Percentiles rank a stretch among this genome's conserved stretches.
phyloP scores from a whole-genome alignment of 2,797 vertebrate species.

The Saxicola maurus region DNA sequence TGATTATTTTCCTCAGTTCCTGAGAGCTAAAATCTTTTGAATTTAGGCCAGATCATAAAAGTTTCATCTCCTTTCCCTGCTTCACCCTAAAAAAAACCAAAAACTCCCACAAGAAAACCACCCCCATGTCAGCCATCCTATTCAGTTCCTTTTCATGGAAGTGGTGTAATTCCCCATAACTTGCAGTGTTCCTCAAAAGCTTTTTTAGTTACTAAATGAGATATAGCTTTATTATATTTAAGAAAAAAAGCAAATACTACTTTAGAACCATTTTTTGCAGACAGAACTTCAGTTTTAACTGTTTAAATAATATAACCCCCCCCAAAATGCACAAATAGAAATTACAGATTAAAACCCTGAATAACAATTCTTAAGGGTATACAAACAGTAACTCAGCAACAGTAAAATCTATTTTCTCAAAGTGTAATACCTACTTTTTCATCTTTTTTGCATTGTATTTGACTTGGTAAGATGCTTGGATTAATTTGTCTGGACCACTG shows the following conservation, averaged over 20 bases:
- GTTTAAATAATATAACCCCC: neutral
- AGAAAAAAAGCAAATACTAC: neutral
- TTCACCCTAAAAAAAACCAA: neutral
- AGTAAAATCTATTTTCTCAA: constrained; percentile 2
- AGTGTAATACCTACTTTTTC: constrained; percentile 88
- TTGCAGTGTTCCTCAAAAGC: neutral
- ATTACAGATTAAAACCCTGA: neutral
- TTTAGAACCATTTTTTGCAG: neutral
- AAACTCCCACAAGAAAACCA: neutral
- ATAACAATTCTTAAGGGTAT: neutral
- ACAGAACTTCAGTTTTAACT: neutral
- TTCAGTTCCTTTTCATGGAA: neutral
- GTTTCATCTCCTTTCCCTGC: neutral
- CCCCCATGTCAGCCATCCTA: neutral
- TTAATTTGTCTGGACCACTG: constrained; percentile 92
- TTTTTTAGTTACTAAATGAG: neutral
- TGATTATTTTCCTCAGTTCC: neutral
- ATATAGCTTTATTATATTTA: neutral
- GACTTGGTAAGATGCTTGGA: constrained; percentile 93
- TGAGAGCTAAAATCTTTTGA: neutral
- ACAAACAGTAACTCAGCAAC: neutral
- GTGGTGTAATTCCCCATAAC: neutral
- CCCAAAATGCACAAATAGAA: neutral
- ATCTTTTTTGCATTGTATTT: constrained; percentile 99
- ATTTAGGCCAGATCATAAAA: neutral